These are phyloP conservation scores for rat (Rattus norvegicus) DNA, from an alignment of 2,113 vertebrate genomes.

Conservation along the genomic window GRCr8 NC_086026.1:85790001-85790500, in stretches of 20 bases:
- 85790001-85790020: neutral
- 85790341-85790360: neutral
- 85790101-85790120: fast-evolving
- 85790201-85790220: neutral
- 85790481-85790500: neutral
- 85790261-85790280: neutral
- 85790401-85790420: neutral
- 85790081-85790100: neutral
- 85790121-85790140: neutral
- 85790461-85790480: neutral
- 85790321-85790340: neutral
- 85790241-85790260: neutral
- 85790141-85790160: neutral
- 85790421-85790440: neutral
- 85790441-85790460: neutral
- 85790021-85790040: neutral
- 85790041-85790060: neutral
- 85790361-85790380: neutral
- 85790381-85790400: neutral
- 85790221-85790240: neutral
- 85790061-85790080: neutral
- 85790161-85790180: neutral
- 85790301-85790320: neutral
- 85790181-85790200: neutral
- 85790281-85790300: neutral